Evolutionary conservation across 1,140 invertebrate species (phyloP).

Genomic region (Cotesia vestalis): DNA sequence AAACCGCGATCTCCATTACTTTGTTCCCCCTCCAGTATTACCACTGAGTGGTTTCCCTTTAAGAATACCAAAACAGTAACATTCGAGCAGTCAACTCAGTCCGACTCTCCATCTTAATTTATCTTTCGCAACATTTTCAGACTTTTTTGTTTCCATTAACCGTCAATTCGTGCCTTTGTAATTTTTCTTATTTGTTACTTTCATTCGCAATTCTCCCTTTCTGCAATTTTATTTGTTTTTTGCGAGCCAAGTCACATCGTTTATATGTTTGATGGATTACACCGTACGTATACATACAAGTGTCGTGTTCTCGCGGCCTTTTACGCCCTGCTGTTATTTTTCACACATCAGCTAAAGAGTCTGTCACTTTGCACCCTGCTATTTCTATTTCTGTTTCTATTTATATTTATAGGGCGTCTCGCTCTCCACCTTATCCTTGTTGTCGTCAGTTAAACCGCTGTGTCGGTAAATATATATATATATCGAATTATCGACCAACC

Average conservation of each 20-base stretch:
- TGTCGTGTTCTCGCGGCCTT: background rate
- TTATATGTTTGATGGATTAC: background rate
- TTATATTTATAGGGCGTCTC: background rate
- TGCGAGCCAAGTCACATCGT: too few species aligned
- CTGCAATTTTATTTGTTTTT: background rate
- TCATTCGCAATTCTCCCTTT: background rate
- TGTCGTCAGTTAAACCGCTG: conserved; percentile 1
- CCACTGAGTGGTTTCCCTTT: background rate
- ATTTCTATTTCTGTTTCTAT: background rate
- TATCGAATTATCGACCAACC: conserved; percentile 38
- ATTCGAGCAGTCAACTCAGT: too few species aligned
- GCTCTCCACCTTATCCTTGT: background rate
- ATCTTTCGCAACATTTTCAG: background rate
- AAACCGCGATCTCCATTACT: background rate
- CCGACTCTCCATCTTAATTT: background rate
- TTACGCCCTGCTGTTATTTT: background rate
- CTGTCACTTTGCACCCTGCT: too few species aligned
- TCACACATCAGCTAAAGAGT: too few species aligned
- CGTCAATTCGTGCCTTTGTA: too few species aligned
- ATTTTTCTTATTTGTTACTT: too few species aligned
- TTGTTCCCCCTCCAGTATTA: background rate
- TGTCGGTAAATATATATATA: background rate
- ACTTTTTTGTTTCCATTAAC: too few species aligned
- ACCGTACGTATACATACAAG: conserved; percentile 1
- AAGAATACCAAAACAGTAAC: background rate